A percentile compares a stretch with the other conserved stretches of the same genome.
Conservation (phyloP, 2,113 vertebrate species). For the Turnix velox region DNA sequence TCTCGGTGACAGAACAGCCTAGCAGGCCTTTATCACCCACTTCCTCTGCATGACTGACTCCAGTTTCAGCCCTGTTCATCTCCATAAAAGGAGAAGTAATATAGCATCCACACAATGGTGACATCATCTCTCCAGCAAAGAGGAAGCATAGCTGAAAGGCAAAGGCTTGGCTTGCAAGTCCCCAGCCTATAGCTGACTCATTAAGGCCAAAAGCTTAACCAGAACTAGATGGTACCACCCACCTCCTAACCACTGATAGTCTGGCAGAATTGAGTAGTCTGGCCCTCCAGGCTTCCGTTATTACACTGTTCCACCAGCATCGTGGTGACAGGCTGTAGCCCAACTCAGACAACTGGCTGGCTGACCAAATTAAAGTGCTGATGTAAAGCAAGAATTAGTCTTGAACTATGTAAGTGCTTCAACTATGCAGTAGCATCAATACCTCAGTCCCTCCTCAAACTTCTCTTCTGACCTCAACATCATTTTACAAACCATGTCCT, state of each 20-base stretch:
- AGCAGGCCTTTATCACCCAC: constrained; percentile 51
- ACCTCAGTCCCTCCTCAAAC: background rate
- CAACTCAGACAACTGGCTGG: background rate
- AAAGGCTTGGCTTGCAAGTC: constrained; percentile 30
- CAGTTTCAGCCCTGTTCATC: constrained; percentile 51
- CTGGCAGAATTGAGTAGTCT: background rate
- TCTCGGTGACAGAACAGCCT: constrained; percentile 6
- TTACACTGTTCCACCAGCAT: background rate
- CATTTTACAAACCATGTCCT: background rate
- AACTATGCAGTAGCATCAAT: background rate
- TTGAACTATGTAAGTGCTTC: background rate
- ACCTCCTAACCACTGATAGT: background rate
- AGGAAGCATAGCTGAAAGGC: constrained; percentile 70
- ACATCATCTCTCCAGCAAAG: constrained; percentile 70
- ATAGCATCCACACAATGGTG: constrained; percentile 60
- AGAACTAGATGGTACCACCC: background rate
- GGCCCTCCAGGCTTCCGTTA: background rate
- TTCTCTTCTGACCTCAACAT: background rate
- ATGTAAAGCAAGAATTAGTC: background rate
- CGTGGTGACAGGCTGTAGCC: accelerated
- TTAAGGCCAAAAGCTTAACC: constrained; percentile 10
- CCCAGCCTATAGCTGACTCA: constrained; percentile 67
- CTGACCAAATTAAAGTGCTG: background rate
- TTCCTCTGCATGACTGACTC: constrained; percentile 69
- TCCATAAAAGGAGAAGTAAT: constrained; percentile 78